Conservation (phyloP, 53 echinoderm and acorn worm genomes). For the Stichopus horrens region DNA sequence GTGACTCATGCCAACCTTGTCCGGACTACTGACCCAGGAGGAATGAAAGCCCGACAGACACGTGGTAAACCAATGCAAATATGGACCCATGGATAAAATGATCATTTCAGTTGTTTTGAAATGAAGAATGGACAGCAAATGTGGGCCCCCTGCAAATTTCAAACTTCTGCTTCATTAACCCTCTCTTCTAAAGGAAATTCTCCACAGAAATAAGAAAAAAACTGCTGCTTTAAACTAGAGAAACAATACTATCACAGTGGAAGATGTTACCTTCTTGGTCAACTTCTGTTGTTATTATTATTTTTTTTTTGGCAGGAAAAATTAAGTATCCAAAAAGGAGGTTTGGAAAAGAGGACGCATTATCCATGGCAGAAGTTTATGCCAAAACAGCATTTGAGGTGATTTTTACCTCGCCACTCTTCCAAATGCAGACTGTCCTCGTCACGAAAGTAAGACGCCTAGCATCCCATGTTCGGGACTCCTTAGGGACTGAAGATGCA, state of each 20-base stretch:
- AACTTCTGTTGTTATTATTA: background rate
- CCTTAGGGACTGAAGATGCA: background rate
- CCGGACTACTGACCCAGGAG: no score
- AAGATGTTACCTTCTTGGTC: background rate
- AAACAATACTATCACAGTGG: background rate
- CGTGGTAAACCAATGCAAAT: no score
- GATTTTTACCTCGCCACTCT: background rate
- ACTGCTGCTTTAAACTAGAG: no score
- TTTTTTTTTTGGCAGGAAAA: background rate
- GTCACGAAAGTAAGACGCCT: background rate
- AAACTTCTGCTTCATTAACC: no score
- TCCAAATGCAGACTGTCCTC: background rate
- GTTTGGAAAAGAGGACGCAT: constrained; percentile 1
- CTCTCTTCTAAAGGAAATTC: background rate
- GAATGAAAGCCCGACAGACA: no score
- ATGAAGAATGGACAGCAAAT: no score
- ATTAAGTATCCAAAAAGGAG: constrained; percentile 26
- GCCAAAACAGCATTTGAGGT: background rate
- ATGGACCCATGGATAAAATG: no score
- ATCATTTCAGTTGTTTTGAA: no score
- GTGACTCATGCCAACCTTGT: no score
- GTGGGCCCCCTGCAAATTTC: no score
- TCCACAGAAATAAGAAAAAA: background rate
- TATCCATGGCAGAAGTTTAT: background rate
- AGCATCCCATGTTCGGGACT: background rate